Evolutionary conservation across 2,888 invertebrate genomes (phyloP), one percentile per base, ranked within the genome.

Genomic region (Caenorhabditis sp.): DNA sequence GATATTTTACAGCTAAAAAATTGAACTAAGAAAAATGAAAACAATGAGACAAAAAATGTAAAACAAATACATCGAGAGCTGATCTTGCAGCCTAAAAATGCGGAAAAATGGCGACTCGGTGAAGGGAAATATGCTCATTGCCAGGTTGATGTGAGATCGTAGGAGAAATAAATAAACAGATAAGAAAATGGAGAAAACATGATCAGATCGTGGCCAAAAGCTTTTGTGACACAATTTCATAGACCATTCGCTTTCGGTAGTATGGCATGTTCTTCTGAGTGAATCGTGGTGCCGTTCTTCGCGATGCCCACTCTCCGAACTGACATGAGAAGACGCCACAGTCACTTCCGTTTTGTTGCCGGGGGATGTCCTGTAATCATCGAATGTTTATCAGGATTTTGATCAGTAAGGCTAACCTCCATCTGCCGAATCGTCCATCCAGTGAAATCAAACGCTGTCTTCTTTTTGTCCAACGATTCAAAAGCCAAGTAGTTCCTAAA

Each of bases 291-390:
- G 94, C 94, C 12, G 95, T 95, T 92, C 95, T 94, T 64, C 97
- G 94, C 0, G 95, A 94, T 38, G 96, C 93, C 93, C 96, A 97
- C 93, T 99, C 98, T 0, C 98, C 98, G 94, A 96, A 98, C 92
- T 96, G 97, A 93, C 97, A 97, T 26, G 97, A 95, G 93, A 99
- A 99, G 94, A 99, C 96, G 8, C 98, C 98, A 93, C 98, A 99
- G 93, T 99, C 98, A 92, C 96, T 96, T 74, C 97, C 90, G 72
- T 91, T 91, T 58, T 72, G 47, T 73, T 91, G 91, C 89, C 96
- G 96, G 0, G 99, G 98, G 89, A 97, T 96, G 92, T 96, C 95
- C 94, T 95, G 49, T 59, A 51, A 44, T n/a, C n/a, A 58, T 35
- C 41, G 63, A 64, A 64, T 64, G 74, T 16, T 64, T 74, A 75